Base-by-base conservation (phyloP, 1,140 invertebrate genomes). In the Hesperophylax magnus region DNA sequence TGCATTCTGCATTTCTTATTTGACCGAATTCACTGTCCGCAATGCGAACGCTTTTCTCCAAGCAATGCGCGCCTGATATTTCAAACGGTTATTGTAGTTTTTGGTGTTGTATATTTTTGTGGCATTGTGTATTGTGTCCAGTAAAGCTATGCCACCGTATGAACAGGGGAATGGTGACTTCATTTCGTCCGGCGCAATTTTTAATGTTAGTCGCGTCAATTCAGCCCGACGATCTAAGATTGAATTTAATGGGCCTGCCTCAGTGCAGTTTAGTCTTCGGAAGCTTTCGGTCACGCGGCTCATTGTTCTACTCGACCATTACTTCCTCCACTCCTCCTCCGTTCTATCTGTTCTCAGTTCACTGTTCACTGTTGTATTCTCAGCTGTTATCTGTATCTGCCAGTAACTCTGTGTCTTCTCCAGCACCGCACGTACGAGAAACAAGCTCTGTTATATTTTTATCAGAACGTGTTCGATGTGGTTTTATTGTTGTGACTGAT, bases 211-310 rank as follows among this genome's bases (percentile, higher is more conserved):
- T 18, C 56, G 22, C 18, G 56, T 58, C 22, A 22, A 58, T 58
- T 18, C 22, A 58, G 56, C 56, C 22, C n/a, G n/a, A 22, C 56
- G 56, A 22, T 20, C 56, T 58, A 58, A 47, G 39, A 47, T 47
- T 47, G 39, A 47, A 47, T 47, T 47, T 47, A 47, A 47, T 47
- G 39, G 24, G 58, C n/a, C 58, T 27, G 11, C 24, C 39, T 47
- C 63, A 67, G 63, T 67, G 22, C 63, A 67, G 22, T 67, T 31
- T 31, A 17, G 63, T 22, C 63, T 67, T n/a, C 24, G 20, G 20
- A 65, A 31, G 61, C 61, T 65, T 27, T 65, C 61, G 61, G 61
- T 65, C 63, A 65, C 20, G 24, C 63, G 63, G 63, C 63, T 27
- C 22, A 15, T 67, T 31, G 63, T 22, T 67, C 31, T 15, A 11